A percentile compares a stretch with the other conserved stretches of the same genome.
Evolutionary conservation across 2,888 invertebrate species (phyloP).

Genomic region (Xylocampa areola): DNA sequence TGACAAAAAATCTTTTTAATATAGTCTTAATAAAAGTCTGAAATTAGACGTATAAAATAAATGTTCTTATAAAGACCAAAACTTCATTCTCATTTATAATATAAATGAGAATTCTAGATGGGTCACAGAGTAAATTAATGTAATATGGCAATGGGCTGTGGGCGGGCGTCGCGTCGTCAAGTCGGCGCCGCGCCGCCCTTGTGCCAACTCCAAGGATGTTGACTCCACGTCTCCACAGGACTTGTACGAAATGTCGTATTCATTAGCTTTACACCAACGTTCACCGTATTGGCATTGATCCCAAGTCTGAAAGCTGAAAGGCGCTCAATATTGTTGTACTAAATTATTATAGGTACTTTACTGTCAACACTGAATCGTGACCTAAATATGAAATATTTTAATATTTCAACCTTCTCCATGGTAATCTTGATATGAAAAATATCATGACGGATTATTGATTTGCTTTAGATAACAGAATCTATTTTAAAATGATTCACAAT

Average conservation of each 20-base stretch:
- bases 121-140: conserved; percentile 37
- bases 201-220: conserved; percentile 44
- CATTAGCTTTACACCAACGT: conserved; percentile 51
- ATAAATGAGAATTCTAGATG: conserved; percentile 36
- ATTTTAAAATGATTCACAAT: not conserved
- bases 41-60: conserved; percentile 12
- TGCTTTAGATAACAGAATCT: not conserved
- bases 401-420: not conserved
- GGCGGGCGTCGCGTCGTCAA: conserved; percentile 33
- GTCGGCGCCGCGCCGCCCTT: conserved; percentile 46
- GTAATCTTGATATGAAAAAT: conserved; percentile 10
- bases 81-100: conserved; percentile 30
- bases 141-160: conserved; percentile 40
- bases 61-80: conserved; percentile 10
- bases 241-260: conserved; percentile 42
- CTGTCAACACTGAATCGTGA: not conserved
- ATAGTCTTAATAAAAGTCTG: not conserved
- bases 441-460: conserved; percentile 1
- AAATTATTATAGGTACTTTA: not conserved
- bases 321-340: conserved; percentile 15
- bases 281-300: conserved; percentile 53
- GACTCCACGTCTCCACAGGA: conserved; percentile 49
- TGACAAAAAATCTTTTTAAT: not conserved
- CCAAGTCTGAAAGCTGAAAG: conserved; percentile 27
- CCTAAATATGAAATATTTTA: not conserved